Percentiles rank a stretch among this genome's conserved stretches.
Conservation (phyloP, 2,113 vertebrate genomes). For the Choloepus hoffmanni region DNA sequence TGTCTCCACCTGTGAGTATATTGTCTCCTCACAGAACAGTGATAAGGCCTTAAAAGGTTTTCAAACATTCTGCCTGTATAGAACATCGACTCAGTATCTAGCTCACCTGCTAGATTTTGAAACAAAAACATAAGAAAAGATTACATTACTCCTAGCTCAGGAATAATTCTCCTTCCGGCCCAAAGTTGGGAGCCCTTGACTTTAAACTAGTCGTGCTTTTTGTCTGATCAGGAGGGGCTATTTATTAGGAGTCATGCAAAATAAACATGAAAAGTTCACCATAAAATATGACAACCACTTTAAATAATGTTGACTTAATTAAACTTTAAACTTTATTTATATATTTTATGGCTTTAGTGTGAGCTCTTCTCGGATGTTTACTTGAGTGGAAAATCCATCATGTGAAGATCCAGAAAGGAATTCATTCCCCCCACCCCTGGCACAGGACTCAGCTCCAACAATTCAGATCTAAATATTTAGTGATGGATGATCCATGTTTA, state of each 20-base stretch:
- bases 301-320: slow-evolving; percentile 93
- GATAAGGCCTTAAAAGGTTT: slow-evolving; percentile 69
- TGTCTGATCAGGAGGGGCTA: slow-evolving; percentile 87
- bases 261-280: slow-evolving; percentile 89
- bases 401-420: slow-evolving; percentile 91
- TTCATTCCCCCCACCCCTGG: slow-evolving; percentile 92
- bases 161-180: slow-evolving; percentile 77
- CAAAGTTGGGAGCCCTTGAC: slow-evolving; percentile 78
- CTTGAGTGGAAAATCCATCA: slow-evolving; percentile 92
- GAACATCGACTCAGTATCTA: slow-evolving; percentile 83
- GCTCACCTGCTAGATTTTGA: slow-evolving; percentile 24
- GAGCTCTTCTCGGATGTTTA: slow-evolving; percentile 93
- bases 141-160: slow-evolving; percentile 60
- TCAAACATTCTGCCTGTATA: slow-evolving; percentile 80
- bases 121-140: slow-evolving; percentile 81
- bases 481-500: slow-evolving; percentile 93
- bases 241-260: slow-evolving; percentile 90
- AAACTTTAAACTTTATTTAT: slow-evolving; percentile 93
- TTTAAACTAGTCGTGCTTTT: slow-evolving; percentile 85
- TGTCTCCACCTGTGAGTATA: not conserved
- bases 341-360: slow-evolving; percentile 90
- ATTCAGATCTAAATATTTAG: slow-evolving; percentile 95
- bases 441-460: slow-evolving; percentile 91
- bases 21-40: not conserved
- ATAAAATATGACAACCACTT: slow-evolving; percentile 92